These are phyloP conservation scores for Oligia strigilis DNA, from an alignment of 2,888 invertebrate genomes.

Conservation along the genomic window DNA sequence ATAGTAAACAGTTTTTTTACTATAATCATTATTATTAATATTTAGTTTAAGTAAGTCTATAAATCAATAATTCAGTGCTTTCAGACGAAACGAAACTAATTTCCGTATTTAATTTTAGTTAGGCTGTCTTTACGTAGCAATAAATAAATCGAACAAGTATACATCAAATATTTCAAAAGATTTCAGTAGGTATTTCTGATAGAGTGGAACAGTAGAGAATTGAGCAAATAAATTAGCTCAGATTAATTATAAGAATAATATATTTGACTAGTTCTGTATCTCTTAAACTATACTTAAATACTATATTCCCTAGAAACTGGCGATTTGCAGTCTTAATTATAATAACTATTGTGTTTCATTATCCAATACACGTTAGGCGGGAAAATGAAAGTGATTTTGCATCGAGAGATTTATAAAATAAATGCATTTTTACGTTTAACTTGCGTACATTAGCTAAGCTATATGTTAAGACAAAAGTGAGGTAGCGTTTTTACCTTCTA, in stretches of 20 bases:
- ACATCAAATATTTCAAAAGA: conserved; percentile 26
- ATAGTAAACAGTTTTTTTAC: conserved; percentile 47
- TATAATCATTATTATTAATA: conserved; percentile 36
- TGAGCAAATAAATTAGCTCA: conserved; percentile 85
- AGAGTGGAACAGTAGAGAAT: conserved; percentile 66
- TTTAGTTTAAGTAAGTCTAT: conserved; percentile 47
- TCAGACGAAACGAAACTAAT: conserved; percentile 56
- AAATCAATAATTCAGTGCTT: conserved; percentile 64
- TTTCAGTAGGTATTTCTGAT: conserved; percentile 61
- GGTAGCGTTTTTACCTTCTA: conserved; percentile 90
- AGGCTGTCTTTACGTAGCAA: conserved; percentile 51
- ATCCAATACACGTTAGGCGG: conserved; percentile 63
- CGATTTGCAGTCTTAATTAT: conserved; percentile 86
- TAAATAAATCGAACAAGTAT: conserved; percentile 42
- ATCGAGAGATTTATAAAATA: conserved; percentile 64
- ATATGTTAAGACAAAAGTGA: conserved; percentile 88
- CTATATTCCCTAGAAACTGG: conserved; percentile 86
- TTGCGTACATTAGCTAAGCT: conserved; percentile 84
- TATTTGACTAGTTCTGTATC: conserved; percentile 88
- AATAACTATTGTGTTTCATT: conserved; percentile 74
- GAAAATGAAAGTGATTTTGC: conserved; percentile 60
- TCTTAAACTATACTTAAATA: conserved; percentile 82
- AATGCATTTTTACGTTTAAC: conserved; percentile 65
- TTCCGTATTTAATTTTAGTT: conserved; percentile 52
- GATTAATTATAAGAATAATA: conserved; percentile 77